These are phyloP conservation scores for Himantopus leucocephalus DNA, from an alignment of 2,113 vertebrate species.

Conservation along the genomic window DNA sequence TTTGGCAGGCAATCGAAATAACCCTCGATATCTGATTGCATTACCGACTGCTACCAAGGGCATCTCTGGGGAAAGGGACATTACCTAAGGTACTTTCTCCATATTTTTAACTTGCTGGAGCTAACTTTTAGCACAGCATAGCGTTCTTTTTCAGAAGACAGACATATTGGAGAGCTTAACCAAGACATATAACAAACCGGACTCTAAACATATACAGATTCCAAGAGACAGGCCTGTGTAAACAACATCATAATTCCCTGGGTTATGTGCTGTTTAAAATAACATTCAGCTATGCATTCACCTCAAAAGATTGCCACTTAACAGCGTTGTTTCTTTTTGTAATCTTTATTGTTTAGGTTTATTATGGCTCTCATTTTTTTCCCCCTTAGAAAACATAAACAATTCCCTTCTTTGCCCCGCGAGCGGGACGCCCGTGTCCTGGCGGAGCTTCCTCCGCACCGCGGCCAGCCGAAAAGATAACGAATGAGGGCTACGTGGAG, in stretches of 20 bases:
- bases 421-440: neutral
- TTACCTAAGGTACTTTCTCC: constrained; percentile 64
- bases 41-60: constrained; percentile 67
- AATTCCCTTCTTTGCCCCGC: accelerated
- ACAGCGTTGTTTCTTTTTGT: constrained; percentile 25
- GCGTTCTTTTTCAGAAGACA: constrained; percentile 42
- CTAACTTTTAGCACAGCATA: constrained; percentile 37
- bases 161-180: constrained; percentile 58
- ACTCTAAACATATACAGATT: constrained; percentile 58
- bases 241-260: constrained; percentile 62
- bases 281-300: constrained; percentile 46
- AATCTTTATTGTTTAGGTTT: constrained; percentile 60
- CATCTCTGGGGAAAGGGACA: constrained; percentile 58
- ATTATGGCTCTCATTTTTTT: neutral
- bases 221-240: constrained; percentile 45
- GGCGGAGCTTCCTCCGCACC: accelerated
- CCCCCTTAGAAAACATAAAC: constrained; percentile 24
- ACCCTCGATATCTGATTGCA: constrained; percentile 71
- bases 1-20: constrained; percentile 75
- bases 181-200: constrained; percentile 42
- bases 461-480: neutral
- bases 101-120: constrained; percentile 53
- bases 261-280: constrained; percentile 60
- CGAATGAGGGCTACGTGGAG: accelerated
- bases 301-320: constrained; percentile 55